Percentiles rank a stretch among this genome's conserved stretches.
phyloP scores from a whole-genome alignment of 2,113 vertebrate genomes.

The Oncorhynchus gorbuscha region DNA sequence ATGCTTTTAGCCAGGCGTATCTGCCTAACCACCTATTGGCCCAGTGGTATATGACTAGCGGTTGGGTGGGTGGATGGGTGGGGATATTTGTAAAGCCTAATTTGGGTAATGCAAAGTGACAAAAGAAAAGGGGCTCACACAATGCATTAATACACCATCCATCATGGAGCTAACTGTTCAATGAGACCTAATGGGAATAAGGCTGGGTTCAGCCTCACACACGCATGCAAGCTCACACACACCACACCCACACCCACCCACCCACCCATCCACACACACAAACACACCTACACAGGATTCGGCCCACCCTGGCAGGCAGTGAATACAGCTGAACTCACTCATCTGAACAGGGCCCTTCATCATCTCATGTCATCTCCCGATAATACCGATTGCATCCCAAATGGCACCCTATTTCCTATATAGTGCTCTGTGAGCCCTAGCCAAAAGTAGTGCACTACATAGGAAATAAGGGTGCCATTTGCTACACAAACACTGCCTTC shows the following conservation, averaged over 20 bases:
- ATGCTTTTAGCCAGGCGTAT: slow-evolving; percentile 64
- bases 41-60: slow-evolving; percentile 39
- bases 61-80: slow-evolving; percentile 25
- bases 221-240: too few relatives aligned
- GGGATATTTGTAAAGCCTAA: slow-evolving; percentile 77
- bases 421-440: too few relatives aligned
- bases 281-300: too few relatives aligned
- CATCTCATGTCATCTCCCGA: too few relatives aligned
- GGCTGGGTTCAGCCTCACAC: slow-evolving; percentile 36
- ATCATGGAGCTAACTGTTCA: slow-evolving; percentile 79
- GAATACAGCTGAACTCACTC: slow-evolving; percentile 64
- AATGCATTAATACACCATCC: slow-evolving; percentile 78
- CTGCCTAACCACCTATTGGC: slow-evolving; percentile 18
- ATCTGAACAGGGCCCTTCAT: slow-evolving; percentile 35
- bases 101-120: slow-evolving; percentile 85
- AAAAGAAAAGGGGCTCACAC: slow-evolving; percentile 70
- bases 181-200: slow-evolving; percentile 71
- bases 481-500: neutral
- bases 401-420: too few relatives aligned
- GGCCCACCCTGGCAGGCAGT: slow-evolving; percentile 52
- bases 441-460: too few relatives aligned
- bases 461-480: too few relatives aligned
- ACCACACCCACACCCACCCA: too few relatives aligned
- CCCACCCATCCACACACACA: too few relatives aligned
- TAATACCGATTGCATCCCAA: too few relatives aligned